These are phyloP conservation scores for Dione juno DNA, from an alignment of 2,888 invertebrate genomes.

Conservation along the genomic window DNA sequence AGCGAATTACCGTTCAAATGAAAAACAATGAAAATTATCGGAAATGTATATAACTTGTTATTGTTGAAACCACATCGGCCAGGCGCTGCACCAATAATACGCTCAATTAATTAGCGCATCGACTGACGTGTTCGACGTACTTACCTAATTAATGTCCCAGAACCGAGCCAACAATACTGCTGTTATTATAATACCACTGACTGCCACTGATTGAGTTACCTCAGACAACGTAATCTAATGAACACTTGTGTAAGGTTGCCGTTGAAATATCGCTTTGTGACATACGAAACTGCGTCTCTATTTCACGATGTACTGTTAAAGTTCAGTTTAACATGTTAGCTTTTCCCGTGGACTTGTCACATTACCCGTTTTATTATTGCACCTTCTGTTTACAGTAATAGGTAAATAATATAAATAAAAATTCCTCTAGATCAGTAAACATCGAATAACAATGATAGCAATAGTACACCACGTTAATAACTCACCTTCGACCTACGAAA, in stretches of 20 bases:
- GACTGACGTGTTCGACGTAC: slow-evolving; percentile 71
- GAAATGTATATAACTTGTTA: slow-evolving; percentile 38
- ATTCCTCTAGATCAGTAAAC: slow-evolving; percentile 43
- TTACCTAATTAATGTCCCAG: slow-evolving; percentile 78
- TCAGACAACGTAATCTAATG: slow-evolving; percentile 58
- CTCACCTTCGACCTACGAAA: slow-evolving; percentile 71
- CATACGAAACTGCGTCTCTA: background rate
- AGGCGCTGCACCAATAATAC: slow-evolving; percentile 72
- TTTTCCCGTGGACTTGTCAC: background rate
- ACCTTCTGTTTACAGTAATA: background rate
- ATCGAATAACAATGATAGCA: slow-evolving; percentile 39
- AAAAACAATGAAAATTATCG: slow-evolving; percentile 30
- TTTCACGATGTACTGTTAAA: slow-evolving; percentile 2
- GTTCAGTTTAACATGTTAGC: background rate
- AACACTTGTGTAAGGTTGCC: slow-evolving; percentile 38
- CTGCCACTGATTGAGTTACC: slow-evolving; percentile 66
- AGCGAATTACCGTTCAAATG: slow-evolving; percentile 24
- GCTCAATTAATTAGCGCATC: slow-evolving; percentile 75
- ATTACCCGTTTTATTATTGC: background rate
- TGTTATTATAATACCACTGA: slow-evolving; percentile 66
- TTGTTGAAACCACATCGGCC: slow-evolving; percentile 61
- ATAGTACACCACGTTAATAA: slow-evolving; percentile 53
- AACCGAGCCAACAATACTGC: slow-evolving; percentile 63
- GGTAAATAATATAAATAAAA: background rate
- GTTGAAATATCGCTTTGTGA: slow-evolving; percentile 34